These are phyloP conservation scores for Maccullochella peelii DNA, from an alignment of 2,113 vertebrate genomes.

Conservation along the genomic window DNA sequence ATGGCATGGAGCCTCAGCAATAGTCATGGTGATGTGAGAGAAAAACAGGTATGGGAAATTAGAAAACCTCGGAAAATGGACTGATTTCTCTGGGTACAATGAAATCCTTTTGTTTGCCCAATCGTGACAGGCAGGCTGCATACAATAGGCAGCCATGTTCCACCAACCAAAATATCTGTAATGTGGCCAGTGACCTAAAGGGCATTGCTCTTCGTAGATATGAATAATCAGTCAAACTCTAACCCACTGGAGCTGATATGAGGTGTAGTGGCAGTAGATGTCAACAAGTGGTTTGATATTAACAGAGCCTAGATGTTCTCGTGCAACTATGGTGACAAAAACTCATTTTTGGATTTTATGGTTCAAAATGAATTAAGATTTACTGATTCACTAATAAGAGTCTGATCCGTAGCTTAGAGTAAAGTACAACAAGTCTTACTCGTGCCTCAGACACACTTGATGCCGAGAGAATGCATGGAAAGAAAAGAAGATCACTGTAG, in stretches of 20 bases:
- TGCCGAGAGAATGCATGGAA: constrained; percentile 44
- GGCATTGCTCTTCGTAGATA: constrained; percentile 58
- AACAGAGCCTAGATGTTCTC: constrained; percentile 30
- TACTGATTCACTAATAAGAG: background rate
- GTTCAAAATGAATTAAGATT: background rate
- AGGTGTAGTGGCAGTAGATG: constrained; percentile 19
- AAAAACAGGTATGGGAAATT: constrained; percentile 11
- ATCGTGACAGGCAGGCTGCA: constrained; percentile 18
- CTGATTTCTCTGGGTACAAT: background rate
- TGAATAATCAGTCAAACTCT: constrained; percentile 48
- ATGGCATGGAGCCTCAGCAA: constrained; percentile 41
- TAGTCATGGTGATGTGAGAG: constrained; percentile 38
- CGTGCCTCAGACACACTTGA: constrained; percentile 16
- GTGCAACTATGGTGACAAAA: background rate
- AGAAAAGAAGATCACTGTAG: constrained; percentile 72
- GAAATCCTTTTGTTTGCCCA: constrained; percentile 39
- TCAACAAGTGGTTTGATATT: constrained; percentile 50
- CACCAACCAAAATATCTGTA: constrained; percentile 55
- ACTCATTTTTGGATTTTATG: constrained; percentile 5
- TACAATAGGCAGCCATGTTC: constrained; percentile 21
- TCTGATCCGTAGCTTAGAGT: background rate
- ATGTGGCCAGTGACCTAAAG: constrained; percentile 57
- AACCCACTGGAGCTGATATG: constrained; percentile 31
- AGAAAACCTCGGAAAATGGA: constrained; percentile 11
- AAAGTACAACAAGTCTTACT: background rate